Conservation (phyloP, 2,113 vertebrate species). For the Datnioides undecimradiatus region DNA sequence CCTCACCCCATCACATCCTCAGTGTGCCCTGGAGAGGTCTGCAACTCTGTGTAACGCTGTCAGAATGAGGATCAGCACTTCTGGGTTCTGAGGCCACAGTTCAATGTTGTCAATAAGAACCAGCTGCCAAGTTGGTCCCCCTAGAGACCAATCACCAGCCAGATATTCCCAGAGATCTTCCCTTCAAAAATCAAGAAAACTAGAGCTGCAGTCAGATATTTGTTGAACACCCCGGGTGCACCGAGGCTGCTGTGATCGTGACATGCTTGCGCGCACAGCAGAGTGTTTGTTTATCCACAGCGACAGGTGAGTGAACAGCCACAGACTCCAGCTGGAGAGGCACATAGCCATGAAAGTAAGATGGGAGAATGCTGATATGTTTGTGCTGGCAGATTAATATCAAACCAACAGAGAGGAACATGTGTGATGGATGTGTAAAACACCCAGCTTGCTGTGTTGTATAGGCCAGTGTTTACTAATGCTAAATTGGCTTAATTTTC, state of each 20-base stretch:
- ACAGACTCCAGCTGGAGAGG: neutral
- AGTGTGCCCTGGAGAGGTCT: neutral
- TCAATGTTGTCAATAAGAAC: neutral
- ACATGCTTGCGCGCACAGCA: neutral
- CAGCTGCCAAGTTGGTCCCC: neutral
- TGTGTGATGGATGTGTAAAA: neutral
- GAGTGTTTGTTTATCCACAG: neutral
- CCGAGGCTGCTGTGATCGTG: neutral
- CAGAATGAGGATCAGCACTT: neutral
- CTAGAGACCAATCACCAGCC: neutral
- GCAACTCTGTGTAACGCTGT: neutral
- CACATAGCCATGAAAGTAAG: neutral
- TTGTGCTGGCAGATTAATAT: neutral
- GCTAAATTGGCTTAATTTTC: neutral
- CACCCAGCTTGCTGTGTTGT: neutral
- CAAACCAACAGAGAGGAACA: neutral
- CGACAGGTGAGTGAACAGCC: conserved; percentile 17
- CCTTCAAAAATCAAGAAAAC: neutral
- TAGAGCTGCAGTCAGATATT: neutral
- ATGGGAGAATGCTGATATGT: neutral
- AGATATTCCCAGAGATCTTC: neutral
- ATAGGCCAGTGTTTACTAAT: neutral
- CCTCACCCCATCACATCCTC: conserved; percentile 2
- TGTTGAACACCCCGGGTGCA: neutral
- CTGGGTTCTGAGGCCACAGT: neutral